These are phyloP conservation scores for Patella vulgata DNA, from an alignment of 1,140 invertebrate genomes.

Conservation along the genomic window DNA sequence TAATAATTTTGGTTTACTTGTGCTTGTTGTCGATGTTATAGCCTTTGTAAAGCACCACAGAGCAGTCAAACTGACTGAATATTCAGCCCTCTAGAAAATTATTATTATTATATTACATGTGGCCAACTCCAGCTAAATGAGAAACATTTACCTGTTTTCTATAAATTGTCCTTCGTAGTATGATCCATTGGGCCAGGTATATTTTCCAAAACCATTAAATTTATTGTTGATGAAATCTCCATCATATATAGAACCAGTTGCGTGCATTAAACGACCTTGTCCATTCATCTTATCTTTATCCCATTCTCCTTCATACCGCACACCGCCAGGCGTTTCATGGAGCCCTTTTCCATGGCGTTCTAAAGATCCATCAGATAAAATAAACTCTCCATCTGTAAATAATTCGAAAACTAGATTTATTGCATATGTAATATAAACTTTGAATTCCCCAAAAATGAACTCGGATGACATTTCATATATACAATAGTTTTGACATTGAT, in stretches of 20 bases:
- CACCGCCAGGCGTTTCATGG: slow-evolving; percentile 55
- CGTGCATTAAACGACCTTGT: slow-evolving; percentile 52
- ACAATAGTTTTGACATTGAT: no score
- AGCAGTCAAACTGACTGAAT: no score
- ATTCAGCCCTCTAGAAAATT: no score
- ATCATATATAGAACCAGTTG: slow-evolving; percentile 57
- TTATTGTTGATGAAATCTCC: slow-evolving; percentile 64
- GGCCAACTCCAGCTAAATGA: no score
- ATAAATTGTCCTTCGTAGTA: slow-evolving; percentile 63
- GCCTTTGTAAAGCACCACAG: no score
- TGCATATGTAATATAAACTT: not conserved
- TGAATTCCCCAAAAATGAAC: no score
- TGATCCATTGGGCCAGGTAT: slow-evolving; percentile 65
- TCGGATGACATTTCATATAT: no score
- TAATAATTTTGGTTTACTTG: no score
- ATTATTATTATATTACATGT: no score
- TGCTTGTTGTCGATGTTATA: no score
- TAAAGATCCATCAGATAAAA: slow-evolving; percentile 46
- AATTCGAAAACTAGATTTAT: not conserved
- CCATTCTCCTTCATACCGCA: slow-evolving; percentile 63
- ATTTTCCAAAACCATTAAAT: slow-evolving; percentile 64
- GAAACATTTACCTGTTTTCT: slow-evolving; percentile 64
- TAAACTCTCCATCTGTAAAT: slow-evolving; percentile 62
- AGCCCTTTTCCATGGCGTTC: slow-evolving; percentile 58
- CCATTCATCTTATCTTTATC: slow-evolving; percentile 64